A percentile compares a stretch with the other conserved stretches of the same genome.
phyloP scores from a whole-genome alignment of 2,888 invertebrate species.

The Rhingia rostrata region DNA sequence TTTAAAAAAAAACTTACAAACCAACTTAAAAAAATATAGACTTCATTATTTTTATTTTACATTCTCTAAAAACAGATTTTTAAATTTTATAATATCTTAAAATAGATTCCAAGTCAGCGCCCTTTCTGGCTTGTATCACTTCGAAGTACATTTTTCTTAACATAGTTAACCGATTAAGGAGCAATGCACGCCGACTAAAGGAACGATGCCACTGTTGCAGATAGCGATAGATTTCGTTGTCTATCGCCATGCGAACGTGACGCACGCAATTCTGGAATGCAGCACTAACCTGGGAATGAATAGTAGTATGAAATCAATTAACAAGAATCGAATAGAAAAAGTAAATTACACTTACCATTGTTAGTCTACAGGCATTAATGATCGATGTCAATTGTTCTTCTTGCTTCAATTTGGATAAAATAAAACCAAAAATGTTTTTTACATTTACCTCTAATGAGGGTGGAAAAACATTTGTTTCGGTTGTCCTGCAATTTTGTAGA shows the following conservation, averaged over 20 bases:
- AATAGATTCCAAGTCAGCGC: constrained; percentile 41
- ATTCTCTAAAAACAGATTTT: too few species aligned
- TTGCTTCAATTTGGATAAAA: constrained; percentile 51
- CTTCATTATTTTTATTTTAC: constrained; percentile 28
- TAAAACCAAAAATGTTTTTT: constrained; percentile 59
- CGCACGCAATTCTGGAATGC: constrained; percentile 57
- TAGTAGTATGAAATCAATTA: not conserved
- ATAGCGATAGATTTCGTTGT: constrained; percentile 43
- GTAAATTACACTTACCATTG: constrained; percentile 34
- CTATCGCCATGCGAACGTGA: constrained; percentile 41
- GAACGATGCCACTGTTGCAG: constrained; percentile 28
- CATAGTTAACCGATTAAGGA: constrained; percentile 28
- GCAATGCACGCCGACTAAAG: not conserved
- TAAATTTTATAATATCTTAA: constrained; percentile 48
- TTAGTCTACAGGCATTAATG: constrained; percentile 49
- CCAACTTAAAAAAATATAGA: not conserved
- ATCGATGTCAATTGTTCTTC: constrained; percentile 53
- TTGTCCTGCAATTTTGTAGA: constrained; percentile 29
- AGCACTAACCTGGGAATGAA: constrained; percentile 26
- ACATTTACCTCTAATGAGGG: constrained; percentile 42
- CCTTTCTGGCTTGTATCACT: constrained; percentile 39
- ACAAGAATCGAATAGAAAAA: not conserved
- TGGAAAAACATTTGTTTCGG: constrained; percentile 50
- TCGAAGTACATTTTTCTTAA: constrained; percentile 45
- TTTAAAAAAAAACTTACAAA: not conserved